A percentile compares a stretch with the other conserved stretches of the same genome.
phyloP scores from a whole-genome alignment of 2,113 vertebrate species.

The Ariopsis seemanni region DNA sequence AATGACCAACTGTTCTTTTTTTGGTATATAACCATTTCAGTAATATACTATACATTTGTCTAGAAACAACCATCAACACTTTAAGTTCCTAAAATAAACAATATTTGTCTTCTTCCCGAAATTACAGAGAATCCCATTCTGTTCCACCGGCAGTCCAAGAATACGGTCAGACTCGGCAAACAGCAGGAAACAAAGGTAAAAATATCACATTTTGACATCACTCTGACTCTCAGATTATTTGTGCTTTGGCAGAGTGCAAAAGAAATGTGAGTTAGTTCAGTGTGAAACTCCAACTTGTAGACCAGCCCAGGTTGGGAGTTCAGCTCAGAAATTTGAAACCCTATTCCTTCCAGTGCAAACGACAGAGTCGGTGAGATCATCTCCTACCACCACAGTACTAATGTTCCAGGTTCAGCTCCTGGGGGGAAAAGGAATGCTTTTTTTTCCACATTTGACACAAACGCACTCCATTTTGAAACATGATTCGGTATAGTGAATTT shows the following conservation, averaged over 20 bases:
- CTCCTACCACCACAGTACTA: constrained; percentile 19
- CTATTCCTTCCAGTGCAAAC: constrained; percentile 21
- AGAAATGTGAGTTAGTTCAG: constrained; percentile 44
- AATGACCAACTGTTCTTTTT: constrained; percentile 40
- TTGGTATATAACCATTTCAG: constrained; percentile 52
- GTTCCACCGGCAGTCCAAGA: background rate
- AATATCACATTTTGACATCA: constrained; percentile 32
- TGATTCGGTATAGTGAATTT: constrained; percentile 17
- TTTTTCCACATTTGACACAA: background rate
- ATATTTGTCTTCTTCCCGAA: constrained; percentile 43
- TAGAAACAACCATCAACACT: constrained; percentile 55
- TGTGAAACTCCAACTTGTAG: constrained; percentile 25
- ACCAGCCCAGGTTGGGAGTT: constrained; percentile 23
- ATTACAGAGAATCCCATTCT: constrained; percentile 45
- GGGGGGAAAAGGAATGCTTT: constrained; percentile 21
- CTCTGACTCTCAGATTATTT: constrained; percentile 48
- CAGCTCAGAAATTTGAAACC: constrained; percentile 4
- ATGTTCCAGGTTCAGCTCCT: constrained; percentile 8
- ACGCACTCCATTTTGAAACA: constrained; percentile 6
- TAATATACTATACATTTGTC: constrained; percentile 56
- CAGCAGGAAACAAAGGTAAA: constrained; percentile 43
- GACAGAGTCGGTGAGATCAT: constrained; percentile 23
- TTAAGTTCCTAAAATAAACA: constrained; percentile 61
- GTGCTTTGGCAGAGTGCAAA: constrained; percentile 57
- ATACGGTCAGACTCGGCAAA: constrained; percentile 36